Percentiles rank a stretch among this genome's conserved stretches.
Evolutionary conservation across 2,888 invertebrate species (phyloP).

Genomic region (Fabriciana adippe): DNA sequence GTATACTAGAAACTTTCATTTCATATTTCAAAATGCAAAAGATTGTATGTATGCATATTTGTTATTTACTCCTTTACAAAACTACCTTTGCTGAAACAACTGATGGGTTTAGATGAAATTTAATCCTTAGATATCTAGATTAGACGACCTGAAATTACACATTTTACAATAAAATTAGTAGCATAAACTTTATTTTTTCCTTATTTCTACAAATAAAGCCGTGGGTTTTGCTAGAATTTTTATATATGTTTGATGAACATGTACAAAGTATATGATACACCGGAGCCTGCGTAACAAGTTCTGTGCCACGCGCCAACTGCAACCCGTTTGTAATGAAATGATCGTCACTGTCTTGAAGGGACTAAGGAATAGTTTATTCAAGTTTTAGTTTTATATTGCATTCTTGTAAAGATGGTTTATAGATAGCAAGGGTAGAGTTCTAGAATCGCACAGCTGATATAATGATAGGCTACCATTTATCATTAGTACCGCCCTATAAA

Average conservation of each 20-base stretch:
- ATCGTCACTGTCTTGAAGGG: constrained; percentile 26
- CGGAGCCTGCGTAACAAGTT: constrained; percentile 25
- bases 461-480: constrained; percentile 5
- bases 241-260: not conserved
- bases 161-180: too few relatives aligned
- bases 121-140: too few relatives aligned
- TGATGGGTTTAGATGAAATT: too few relatives aligned
- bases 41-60: too few relatives aligned
- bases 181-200: too few relatives aligned
- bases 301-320: constrained; percentile 36
- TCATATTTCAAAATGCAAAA: too few relatives aligned
- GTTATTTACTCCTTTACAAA: too few relatives aligned
- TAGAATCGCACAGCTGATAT: constrained; percentile 13
- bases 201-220: not conserved
- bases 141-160: too few relatives aligned
- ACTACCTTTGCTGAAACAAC: too few relatives aligned
- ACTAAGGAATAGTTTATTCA: constrained; percentile 26
- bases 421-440: constrained; percentile 7
- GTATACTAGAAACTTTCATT: too few relatives aligned
- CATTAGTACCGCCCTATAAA: constrained; percentile 2
- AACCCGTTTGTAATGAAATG: constrained; percentile 33
- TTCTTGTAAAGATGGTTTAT: constrained; percentile 16
- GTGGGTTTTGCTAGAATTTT: not conserved
- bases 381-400: constrained; percentile 18
- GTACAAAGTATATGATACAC: constrained; percentile 1